Conservation (phyloP, 2,888 invertebrate species). For the Nephrotoma flavescens region DNA sequence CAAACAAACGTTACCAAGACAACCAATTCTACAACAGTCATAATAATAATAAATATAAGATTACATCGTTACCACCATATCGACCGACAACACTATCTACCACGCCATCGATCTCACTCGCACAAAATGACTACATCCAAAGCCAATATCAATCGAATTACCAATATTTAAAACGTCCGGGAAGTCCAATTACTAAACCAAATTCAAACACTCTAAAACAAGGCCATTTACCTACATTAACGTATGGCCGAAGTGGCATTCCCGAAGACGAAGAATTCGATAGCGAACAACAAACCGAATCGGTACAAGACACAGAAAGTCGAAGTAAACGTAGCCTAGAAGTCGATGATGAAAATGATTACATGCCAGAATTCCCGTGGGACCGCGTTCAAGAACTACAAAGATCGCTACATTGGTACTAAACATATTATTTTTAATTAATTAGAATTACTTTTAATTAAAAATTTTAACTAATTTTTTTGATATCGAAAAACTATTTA, state of each 20-base stretch:
- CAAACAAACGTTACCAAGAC: constrained; percentile 28
- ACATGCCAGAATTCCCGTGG: constrained; percentile 61
- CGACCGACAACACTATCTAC: constrained; percentile 17
- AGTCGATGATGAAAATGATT: constrained; percentile 18
- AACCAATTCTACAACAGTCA: background rate
- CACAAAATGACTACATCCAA: constrained; percentile 20
- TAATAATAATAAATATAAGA: constrained; percentile 7
- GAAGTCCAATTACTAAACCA: constrained; percentile 18
- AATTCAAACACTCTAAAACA: constrained; percentile 18
- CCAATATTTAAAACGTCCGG: constrained; percentile 30
- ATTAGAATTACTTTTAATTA: background rate
- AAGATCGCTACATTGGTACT: constrained; percentile 52
- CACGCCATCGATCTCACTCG: background rate
- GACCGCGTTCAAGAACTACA: constrained; percentile 57
- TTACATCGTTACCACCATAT: constrained; percentile 16
- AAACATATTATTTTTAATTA: constrained; percentile 13
- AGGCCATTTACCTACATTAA: constrained; percentile 23
- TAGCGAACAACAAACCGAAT: constrained; percentile 27
- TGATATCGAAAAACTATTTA: background rate
- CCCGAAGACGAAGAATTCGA: constrained; percentile 20
- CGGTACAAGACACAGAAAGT: constrained; percentile 6
- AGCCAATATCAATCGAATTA: constrained; percentile 24
- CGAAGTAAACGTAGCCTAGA: background rate
- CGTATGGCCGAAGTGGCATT: constrained; percentile 24
- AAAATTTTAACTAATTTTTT: background rate